phyloP scores from a whole-genome alignment of 2,113 vertebrate genomes.

The Parus major region DNA sequence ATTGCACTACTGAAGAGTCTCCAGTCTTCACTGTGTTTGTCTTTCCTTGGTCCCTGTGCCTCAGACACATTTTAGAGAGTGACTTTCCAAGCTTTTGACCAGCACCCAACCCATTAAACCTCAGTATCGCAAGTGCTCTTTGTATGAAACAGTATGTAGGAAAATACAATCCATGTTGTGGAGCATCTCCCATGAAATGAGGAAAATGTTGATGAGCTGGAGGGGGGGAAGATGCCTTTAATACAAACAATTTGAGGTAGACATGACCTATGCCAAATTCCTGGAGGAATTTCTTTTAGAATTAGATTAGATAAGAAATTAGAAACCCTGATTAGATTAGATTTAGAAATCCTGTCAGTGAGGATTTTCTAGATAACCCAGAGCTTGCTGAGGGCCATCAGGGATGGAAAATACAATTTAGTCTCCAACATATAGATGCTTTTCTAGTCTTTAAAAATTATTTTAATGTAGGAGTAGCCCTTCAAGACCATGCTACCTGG shows the following conservation, averaged over 20 bases:
- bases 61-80: background rate
- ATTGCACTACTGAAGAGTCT: background rate
- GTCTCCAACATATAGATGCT: background rate
- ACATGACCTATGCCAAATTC: background rate
- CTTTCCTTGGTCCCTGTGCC: background rate
- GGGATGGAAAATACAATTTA: background rate
- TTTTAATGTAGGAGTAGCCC: background rate
- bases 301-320: no score
- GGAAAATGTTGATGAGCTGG: background rate
- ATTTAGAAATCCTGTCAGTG: background rate
- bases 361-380: accelerated
- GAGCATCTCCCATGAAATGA: background rate
- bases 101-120: background rate
- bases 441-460: background rate
- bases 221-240: background rate
- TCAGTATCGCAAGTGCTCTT: background rate
- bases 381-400: background rate
- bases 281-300: background rate
- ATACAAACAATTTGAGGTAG: background rate
- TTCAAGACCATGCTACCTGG: background rate
- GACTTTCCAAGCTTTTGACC: background rate
- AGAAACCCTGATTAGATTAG: no score
- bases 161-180: background rate
- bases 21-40: background rate
- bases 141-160: background rate